phyloP scores from a whole-genome alignment of 2,888 invertebrate genomes.

The Latrodectus elegans region DNA sequence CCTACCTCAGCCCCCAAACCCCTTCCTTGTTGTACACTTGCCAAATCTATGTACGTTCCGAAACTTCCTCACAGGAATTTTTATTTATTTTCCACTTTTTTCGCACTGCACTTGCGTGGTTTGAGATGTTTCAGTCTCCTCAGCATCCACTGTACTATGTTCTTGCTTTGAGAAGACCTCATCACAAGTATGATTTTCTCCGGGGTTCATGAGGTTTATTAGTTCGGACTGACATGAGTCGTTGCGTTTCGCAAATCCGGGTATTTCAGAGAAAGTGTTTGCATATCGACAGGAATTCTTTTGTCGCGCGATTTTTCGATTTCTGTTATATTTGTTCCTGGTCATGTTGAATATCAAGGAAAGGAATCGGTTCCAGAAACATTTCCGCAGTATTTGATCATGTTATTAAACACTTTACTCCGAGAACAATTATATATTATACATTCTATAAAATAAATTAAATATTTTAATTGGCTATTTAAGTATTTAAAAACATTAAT shows the following conservation, averaged over 20 bases:
- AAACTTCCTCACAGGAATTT: constrained; percentile 17
- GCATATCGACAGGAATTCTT: too few species aligned
- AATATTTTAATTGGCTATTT: background rate
- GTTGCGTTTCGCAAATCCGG: too few species aligned
- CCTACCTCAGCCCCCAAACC: constrained; percentile 1
- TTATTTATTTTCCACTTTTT: constrained; percentile 6
- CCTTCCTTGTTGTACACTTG: constrained; percentile 50
- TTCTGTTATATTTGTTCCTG: too few species aligned
- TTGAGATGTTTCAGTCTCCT: constrained; percentile 3
- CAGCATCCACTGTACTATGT: background rate
- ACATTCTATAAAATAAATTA: background rate
- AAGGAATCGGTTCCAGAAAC: too few species aligned
- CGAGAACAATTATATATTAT: background rate
- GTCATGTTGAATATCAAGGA: too few species aligned
- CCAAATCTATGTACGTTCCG: constrained; percentile 54
- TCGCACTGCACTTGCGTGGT: constrained; percentile 7
- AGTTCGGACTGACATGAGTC: too few species aligned
- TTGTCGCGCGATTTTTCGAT: too few species aligned
- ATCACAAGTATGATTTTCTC: too few species aligned
- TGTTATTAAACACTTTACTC: background rate
- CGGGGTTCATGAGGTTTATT: too few species aligned
- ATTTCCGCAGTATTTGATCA: too few species aligned
- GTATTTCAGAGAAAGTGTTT: too few species aligned
- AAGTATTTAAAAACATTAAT: too few species aligned
- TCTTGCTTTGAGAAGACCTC: background rate